A percentile compares a stretch with the other conserved stretches of the same genome.
Evolutionary conservation across 2,888 invertebrate species (phyloP).

Genomic region (Sipunculus nudus): DNA sequence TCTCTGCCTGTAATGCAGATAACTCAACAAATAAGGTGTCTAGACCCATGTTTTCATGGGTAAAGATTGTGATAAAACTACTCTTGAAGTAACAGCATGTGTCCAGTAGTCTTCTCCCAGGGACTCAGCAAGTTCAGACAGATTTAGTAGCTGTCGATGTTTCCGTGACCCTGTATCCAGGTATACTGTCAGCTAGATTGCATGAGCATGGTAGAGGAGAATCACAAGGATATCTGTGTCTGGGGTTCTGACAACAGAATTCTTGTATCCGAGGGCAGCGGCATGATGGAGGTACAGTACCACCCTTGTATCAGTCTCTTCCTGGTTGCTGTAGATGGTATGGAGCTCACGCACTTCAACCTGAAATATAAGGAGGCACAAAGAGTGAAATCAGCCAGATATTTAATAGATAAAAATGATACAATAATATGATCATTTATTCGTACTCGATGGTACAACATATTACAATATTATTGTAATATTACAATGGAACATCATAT

Average conservation of each 20-base stretch:
- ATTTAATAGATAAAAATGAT: too few relatives aligned
- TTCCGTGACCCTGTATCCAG: conserved; percentile 20
- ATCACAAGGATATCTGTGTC: conserved; percentile 16
- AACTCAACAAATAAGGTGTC: too few relatives aligned
- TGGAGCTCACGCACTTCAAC: not conserved
- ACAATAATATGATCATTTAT: too few relatives aligned
- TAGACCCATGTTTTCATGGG: too few relatives aligned
- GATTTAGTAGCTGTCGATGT: conserved; percentile 16
- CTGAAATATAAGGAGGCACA: not conserved
- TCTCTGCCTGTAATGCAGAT: too few relatives aligned
- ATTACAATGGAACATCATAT: not conserved
- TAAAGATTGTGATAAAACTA: too few relatives aligned
- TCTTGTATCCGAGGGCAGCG: conserved; percentile 16
- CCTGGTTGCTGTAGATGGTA: not conserved
- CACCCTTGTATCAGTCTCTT: too few relatives aligned
- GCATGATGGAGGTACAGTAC: conserved; percentile 25
- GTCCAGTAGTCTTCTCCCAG: conserved; percentile 14
- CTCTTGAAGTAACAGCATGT: too few relatives aligned
- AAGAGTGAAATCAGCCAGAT: too few relatives aligned
- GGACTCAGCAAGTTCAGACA: conserved; percentile 11
- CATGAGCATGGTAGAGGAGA: conserved; percentile 14
- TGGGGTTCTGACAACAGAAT: conserved; percentile 18
- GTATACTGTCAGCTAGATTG: conserved; percentile 15
- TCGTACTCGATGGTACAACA: too few relatives aligned
- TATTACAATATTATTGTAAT: not conserved